Base-by-base conservation (phyloP, 2,113 vertebrate genomes). In the Atractosteus spatula region DNA sequence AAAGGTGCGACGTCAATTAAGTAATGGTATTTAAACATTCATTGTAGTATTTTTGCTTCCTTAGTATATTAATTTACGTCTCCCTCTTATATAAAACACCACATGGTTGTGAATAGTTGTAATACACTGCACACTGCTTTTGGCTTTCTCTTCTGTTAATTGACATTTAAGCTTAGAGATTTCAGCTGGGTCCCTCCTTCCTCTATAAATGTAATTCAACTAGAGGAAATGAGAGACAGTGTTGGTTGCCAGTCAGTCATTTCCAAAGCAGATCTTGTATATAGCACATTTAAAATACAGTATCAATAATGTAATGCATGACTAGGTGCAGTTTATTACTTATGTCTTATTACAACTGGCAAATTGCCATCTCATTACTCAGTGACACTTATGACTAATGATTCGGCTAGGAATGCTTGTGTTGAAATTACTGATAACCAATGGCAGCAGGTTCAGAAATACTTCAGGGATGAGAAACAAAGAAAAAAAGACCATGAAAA, bases 351-450 rank as follows among this genome's bases (percentile, higher is more conserved):
- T 65, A 13, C 41, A 43, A 12, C 29, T 42, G 62, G 62, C 17
- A 65, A 65, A 65, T 65, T 65, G 5, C 62, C 62, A 65, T 3
- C 62, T 6, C 17, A 65, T 65, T 65, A 65, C 62, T 43, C 62
- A 10, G 12, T 65, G 62, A 65, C 62, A 41, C 62, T 65, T 62
- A 11, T 65, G 62, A 65, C 62, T 65, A 65, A 65, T 41, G 62
- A 65, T 65, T n/a, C 62, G 41, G 62, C 41, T 65, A 65, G 62
- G 29, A 65, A 43, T 65, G 17, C 41, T 29, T 65, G 17, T 3
- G 62, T 65, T 65, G 5, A 43, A 41, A 65, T 65, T 7, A 41
- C 11, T 65, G 41, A 65, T 41, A 65, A 65, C 62, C 62, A 29
- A 65, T 11, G 41, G 29, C 62, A 65, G 41, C 41, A 65, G 62